Evolutionary conservation across 2,113 vertebrate genomes (phyloP), one percentile per base, ranked within the genome.

Genomic region (Sebastes fasciatus): DNA sequence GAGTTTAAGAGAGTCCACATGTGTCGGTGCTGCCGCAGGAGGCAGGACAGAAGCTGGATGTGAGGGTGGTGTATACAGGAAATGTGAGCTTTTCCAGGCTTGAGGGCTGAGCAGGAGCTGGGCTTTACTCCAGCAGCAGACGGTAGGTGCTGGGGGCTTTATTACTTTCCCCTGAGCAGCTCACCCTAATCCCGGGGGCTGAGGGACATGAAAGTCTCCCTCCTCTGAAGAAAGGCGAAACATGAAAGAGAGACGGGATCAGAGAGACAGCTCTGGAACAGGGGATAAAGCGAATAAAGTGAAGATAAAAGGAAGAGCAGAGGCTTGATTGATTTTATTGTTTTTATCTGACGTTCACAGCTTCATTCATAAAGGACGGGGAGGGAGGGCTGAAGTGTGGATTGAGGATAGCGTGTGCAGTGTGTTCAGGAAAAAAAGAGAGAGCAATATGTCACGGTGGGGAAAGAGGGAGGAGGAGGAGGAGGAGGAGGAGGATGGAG

Each of bases 181-280:
- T 92, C 77, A 85, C 73, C 82, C 85, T 93, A 93, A 93, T 93
- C 91, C 88, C 61, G 65, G 57, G 26, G 72, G 86, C 83, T 86
- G 68, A 92, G 89, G 84, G 86, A 94, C 91, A 91, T 95, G 89
- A 93, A 95, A 94, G 92, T 88, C 82, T 67, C 72, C 61, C 84
- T 88, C 70, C 79, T 77, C 79, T 68, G 80, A 84, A 87, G 85
- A 87, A 74, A 89, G 74, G 77, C 65, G 79, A 51, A 69, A 91
- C 88, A 93, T 93, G 79, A 95, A 94, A 94, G 94, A 86, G 63
- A 65, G 54, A 52, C 64, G 19, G 84, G 89, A 91, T 93, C 81
- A 93, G 85, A 81, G 80, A 77, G 77, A 85, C 85, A 91, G 78
- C 75, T 88, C 67, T 16, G 64, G 74, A 90, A 70, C 72, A 52